Evolutionary conservation across 1,140 invertebrate genomes (phyloP).

Genomic region (Parasteatoda tepidariorum): DNA sequence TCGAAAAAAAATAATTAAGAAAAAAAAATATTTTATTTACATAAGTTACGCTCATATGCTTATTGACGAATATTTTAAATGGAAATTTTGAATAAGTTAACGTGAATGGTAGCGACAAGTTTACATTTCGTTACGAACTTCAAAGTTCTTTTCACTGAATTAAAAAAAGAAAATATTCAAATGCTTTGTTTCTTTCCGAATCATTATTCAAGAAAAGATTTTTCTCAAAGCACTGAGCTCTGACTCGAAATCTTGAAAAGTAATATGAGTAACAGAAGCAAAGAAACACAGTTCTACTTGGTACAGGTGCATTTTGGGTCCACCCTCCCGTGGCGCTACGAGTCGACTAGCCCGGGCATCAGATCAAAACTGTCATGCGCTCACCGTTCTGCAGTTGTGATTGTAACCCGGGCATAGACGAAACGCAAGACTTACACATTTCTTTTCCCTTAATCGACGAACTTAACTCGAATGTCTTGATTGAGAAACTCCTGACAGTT

Average conservation of each 20-base stretch:
- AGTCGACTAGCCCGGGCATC: conserved; percentile 50
- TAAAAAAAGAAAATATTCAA: neutral
- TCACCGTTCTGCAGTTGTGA: conserved; percentile 56
- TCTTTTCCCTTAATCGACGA: neutral
- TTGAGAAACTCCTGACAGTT: conserved; percentile 22
- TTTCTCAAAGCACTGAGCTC: neutral
- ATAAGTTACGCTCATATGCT: no score
- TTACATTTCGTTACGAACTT: no score
- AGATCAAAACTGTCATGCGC: conserved; percentile 61
- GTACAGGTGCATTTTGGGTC: conserved; percentile 52
- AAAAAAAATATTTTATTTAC: no score
- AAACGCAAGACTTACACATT: conserved; percentile 10
- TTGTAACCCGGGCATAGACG: conserved; percentile 31
- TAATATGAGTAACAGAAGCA: conserved; percentile 25
- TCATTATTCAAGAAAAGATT: conserved; percentile 2
- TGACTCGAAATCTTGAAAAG: conserved; percentile 11
- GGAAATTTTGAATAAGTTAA: no score
- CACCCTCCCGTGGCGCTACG: conserved; percentile 42
- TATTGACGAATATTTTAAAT: no score
- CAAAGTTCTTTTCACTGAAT: no score
- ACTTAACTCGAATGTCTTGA: neutral
- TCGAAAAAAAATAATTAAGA: no score
- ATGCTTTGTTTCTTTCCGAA: conserved; percentile 7
- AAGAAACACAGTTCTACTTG: conserved; percentile 16
- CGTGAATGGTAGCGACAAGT: no score